A percentile compares a stretch with the other conserved stretches of the same genome.
These are phyloP conservation scores for Xestia ashworthii DNA, from an alignment of 2,888 invertebrate species.

Conservation along the genomic window DNA sequence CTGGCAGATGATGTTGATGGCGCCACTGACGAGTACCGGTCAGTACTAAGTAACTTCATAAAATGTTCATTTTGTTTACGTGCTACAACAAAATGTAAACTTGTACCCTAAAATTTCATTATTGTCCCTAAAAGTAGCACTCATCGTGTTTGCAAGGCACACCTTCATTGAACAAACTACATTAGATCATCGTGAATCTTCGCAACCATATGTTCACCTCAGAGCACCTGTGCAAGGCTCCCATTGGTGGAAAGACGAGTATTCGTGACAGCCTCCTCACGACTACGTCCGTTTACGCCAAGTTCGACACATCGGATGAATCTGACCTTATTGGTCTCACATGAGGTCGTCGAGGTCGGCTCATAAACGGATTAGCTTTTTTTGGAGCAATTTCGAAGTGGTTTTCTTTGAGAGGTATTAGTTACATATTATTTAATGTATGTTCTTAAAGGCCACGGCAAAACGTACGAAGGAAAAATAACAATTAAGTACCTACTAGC, in stretches of 20 bases:
- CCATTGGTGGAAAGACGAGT: not conserved
- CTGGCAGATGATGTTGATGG: not conserved
- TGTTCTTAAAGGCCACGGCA: not conserved
- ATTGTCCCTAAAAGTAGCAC: not conserved
- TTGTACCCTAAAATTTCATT: not conserved
- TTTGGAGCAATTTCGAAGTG: constrained; percentile 37
- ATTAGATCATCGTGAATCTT: constrained; percentile 32
- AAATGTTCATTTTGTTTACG: not conserved
- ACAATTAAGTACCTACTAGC: not conserved
- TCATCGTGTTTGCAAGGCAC: not conserved
- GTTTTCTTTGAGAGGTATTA: constrained; percentile 33
- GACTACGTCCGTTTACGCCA: constrained; percentile 37
- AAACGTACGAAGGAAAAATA: not conserved
- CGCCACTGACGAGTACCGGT: not conserved
- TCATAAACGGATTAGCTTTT: constrained; percentile 45
- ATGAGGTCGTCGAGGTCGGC: constrained; percentile 52
- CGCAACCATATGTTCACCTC: constrained; percentile 42
- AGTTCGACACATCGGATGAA: constrained; percentile 40
- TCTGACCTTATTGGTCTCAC: constrained; percentile 52
- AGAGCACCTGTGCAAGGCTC: constrained; percentile 40
- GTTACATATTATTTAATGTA: constrained; percentile 17
- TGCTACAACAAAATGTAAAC: not conserved
- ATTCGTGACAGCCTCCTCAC: constrained; percentile 52
- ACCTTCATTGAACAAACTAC: not conserved
- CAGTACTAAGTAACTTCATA: not conserved